Evolutionary conservation across 2,113 vertebrate genomes (phyloP), one percentile per base, ranked within the genome.

Genomic region (Rhineura floridana): DNA sequence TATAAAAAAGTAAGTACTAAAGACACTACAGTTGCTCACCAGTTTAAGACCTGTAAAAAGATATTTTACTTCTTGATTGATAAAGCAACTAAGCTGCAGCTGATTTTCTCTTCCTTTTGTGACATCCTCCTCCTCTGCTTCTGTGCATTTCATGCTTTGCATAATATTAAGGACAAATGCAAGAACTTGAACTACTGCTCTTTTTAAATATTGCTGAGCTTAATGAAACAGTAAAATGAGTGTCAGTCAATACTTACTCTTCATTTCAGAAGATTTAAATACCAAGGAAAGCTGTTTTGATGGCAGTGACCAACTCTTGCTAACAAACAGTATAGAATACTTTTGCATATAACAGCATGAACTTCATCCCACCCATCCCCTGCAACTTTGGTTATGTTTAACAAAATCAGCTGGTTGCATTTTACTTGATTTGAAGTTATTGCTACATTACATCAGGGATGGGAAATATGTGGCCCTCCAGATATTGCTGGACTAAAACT

Each of bases 31-130:
- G 39, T 8, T 77, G 62, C 98, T 95, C 96, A 99, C 99, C 98
- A 99, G 94, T 94, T 98, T 97, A 36, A 99, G 97, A 91, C 99
- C 99, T 83, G 99, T 99, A 92, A 98, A 98, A 87, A 99, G 97
- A 90, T 99, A 99, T 93, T 99, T 99, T 90, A 99, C 99, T 97
- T 99, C 99, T 93, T 99, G 99, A 96, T 98, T 99, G 95, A 99
- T 99, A 96, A 99, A 99, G 95, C 99, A 99, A 93, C 98, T 99
- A 91, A 99, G 98, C 78, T 99, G 99, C 87, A 99, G 98, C 63
- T 98, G 98, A 94, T 96, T 99, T 91, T 99, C 99, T 90, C 98
- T 98, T 93, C 98, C 98, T 96, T 98, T 99, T 93, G 98, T 98
- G 55, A 98, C 98, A 86, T 99, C 98, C 89, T 99, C 99, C 2